phyloP scores from a whole-genome alignment of 2,113 vertebrate genomes.

The Egretta garzetta region DNA sequence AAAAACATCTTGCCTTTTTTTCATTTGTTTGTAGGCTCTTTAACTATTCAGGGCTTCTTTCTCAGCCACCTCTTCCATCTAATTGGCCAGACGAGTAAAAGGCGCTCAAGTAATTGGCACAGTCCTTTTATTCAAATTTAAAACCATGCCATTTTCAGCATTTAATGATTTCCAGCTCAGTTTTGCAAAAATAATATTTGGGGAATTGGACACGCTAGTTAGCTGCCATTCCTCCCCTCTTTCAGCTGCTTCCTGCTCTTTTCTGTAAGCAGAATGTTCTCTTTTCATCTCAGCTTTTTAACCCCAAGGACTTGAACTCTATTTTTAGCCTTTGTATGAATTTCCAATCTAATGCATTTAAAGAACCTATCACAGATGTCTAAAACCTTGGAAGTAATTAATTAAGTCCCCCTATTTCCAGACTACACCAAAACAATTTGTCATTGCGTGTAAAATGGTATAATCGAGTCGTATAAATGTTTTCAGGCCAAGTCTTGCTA shows the following conservation, averaged over 20 bases:
- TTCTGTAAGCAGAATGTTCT: neutral
- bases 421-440: conserved; percentile 81
- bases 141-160: neutral
- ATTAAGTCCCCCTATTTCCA: conserved; percentile 77
- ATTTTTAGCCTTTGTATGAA: conserved; percentile 75
- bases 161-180: neutral
- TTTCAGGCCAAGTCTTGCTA: conserved; percentile 76
- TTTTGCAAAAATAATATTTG: conserved; percentile 31
- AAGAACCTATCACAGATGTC: conserved; percentile 73
- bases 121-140: neutral
- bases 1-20: neutral
- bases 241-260: conserved; percentile 14
- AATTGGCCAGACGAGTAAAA: neutral
- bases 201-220: neutral
- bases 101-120: neutral
- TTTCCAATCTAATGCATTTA: conserved; percentile 75
- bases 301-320: conserved; percentile 68
- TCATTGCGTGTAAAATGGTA: conserved; percentile 78
- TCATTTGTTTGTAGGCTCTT: neutral
- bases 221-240: neutral
- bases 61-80: neutral
- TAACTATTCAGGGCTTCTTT: neutral
- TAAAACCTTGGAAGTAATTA: conserved; percentile 78
- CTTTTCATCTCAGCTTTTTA: conserved; percentile 43
- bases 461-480: conserved; percentile 80